A percentile compares a stretch with the other conserved stretches of the same genome.
Evolutionary conservation across 2,888 invertebrate species (phyloP).

Genomic region (Amiota mariae): DNA sequence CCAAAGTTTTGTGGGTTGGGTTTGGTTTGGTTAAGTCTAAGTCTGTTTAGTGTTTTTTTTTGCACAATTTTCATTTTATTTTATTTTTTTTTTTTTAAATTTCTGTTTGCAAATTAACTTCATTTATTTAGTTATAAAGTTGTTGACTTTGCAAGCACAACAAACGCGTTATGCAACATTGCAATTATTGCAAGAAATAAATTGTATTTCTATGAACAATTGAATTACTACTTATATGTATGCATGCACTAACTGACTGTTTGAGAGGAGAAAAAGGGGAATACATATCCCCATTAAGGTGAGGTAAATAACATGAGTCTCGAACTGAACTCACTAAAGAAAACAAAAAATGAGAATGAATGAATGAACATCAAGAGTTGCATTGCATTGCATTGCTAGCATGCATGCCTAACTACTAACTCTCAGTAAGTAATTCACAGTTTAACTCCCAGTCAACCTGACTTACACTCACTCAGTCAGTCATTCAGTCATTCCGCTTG

Average conservation of each 20-base stretch:
- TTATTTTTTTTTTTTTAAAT: too few relatives aligned
- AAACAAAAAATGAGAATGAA: slow-evolving; percentile 3
- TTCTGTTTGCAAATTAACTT: slow-evolving; percentile 12
- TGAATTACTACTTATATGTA: neutral
- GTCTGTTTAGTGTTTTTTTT: too few relatives aligned
- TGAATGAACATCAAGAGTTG: slow-evolving; percentile 3
- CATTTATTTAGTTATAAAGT: slow-evolving; percentile 17
- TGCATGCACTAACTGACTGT: too few relatives aligned
- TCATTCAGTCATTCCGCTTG: neutral
- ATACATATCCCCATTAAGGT: too few relatives aligned
- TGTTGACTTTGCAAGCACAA: slow-evolving; percentile 7
- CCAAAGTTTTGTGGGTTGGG: too few relatives aligned
- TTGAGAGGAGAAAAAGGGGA: too few relatives aligned
- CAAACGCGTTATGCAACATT: neutral
- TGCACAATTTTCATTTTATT: too few relatives aligned
- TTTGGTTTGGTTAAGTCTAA: too few relatives aligned
- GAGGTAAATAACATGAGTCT: too few relatives aligned
- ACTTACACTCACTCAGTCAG: neutral
- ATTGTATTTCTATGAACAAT: neutral
- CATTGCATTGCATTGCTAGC: neutral
- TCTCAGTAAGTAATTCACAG: neutral
- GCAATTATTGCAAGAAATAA: slow-evolving; percentile 14
- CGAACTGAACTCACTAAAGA: too few relatives aligned
- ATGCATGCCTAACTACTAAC: neutral
- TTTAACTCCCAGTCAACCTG: neutral